phyloP scores from a whole-genome alignment of 2,113 vertebrate genomes.

The Trematocara nigrifrons region DNA sequence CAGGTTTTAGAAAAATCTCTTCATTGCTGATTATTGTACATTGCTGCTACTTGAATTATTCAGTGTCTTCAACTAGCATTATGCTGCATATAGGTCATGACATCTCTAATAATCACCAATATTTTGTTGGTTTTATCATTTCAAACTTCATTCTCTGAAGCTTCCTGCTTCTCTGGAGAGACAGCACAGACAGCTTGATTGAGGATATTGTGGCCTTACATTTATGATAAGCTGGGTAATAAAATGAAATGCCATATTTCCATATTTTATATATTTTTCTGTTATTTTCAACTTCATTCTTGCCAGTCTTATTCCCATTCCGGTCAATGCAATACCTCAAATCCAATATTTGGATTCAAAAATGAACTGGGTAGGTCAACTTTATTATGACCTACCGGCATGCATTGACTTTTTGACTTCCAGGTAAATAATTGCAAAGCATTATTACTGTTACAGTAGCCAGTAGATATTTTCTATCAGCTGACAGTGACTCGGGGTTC shows the following conservation, averaged over 20 bases:
- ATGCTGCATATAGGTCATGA: not conserved
- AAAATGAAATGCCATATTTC: not conserved
- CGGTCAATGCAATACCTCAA: not conserved
- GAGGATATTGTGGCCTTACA: not conserved
- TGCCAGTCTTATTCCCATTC: not conserved
- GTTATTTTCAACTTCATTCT: not conserved
- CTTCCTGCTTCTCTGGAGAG: not conserved
- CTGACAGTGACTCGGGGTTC: accelerated
- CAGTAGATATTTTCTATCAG: not conserved
- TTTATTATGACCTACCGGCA: not conserved
- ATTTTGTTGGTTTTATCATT: not conserved
- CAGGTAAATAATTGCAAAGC: not conserved
- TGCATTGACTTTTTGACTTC: not conserved
- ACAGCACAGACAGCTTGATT: not conserved
- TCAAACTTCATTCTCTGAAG: not conserved
- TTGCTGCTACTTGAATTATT: not conserved
- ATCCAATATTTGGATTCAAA: not conserved
- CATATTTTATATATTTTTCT: not conserved
- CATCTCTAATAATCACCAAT: not conserved
- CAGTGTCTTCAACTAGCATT: not conserved
- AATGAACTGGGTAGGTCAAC: not conserved
- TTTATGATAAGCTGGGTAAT: not conserved
- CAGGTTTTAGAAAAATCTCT: not conserved
- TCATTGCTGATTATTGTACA: not conserved
- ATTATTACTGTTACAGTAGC: not conserved